phyloP scores from a whole-genome alignment of 2,888 invertebrate species.

The Matsumyia berberina region DNA sequence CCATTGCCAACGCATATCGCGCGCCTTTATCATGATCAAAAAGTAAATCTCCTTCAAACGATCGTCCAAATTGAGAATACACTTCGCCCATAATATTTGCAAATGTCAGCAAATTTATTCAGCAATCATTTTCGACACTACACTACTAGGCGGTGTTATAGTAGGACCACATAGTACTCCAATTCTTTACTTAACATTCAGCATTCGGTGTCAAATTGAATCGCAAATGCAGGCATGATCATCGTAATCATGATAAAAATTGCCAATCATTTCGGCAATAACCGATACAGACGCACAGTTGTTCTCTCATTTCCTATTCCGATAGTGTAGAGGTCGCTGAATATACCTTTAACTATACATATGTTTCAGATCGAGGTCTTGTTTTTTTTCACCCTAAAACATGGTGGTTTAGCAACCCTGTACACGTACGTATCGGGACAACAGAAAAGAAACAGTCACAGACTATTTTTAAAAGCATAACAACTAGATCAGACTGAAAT shows the following conservation, averaged over 20 bases:
- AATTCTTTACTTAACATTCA: slow-evolving; percentile 59
- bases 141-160: slow-evolving; percentile 3
- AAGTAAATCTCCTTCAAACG: slow-evolving; percentile 8
- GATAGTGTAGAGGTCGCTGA: slow-evolving; percentile 60
- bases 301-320: slow-evolving; percentile 62
- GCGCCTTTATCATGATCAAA: background rate
- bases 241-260: slow-evolving; percentile 71
- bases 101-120: slow-evolving; percentile 57
- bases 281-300: background rate
- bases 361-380: slow-evolving; percentile 61
- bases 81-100: slow-evolving; percentile 38
- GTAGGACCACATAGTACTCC: slow-evolving; percentile 51
- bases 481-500: slow-evolving; percentile 52
- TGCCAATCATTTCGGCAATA: slow-evolving; percentile 48
- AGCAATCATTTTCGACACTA: slow-evolving; percentile 44
- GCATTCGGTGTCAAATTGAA: slow-evolving; percentile 61
- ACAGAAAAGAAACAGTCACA: slow-evolving; percentile 1
- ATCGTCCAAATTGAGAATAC: slow-evolving; percentile 36
- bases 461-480: slow-evolving; percentile 28
- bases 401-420: slow-evolving; percentile 36
- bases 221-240: slow-evolving; percentile 73
- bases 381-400: slow-evolving; percentile 59
- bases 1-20: background rate
- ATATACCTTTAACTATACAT: no score
- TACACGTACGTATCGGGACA: slow-evolving; percentile 54